Percentiles rank a stretch among this genome's conserved stretches.
These are phyloP conservation scores for Pseudolycoriella hygida DNA, from an alignment of 2,888 invertebrate species.

Conservation along the genomic window DNA sequence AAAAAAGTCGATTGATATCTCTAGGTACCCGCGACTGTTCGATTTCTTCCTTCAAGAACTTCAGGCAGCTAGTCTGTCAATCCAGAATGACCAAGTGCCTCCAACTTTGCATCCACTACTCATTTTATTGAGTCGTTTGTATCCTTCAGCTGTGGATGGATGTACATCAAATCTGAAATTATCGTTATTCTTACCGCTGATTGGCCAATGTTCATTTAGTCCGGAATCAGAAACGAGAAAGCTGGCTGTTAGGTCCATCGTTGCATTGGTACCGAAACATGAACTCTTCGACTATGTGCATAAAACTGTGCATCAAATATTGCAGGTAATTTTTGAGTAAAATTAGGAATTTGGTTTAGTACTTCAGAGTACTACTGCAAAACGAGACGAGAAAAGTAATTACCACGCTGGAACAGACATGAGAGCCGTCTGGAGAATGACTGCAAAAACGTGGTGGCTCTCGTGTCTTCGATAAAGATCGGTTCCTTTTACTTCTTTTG, in stretches of 20 bases:
- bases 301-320: not conserved
- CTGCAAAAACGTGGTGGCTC: too few species aligned
- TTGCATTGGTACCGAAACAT: constrained; percentile 35
- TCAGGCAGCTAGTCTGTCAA: constrained; percentile 17
- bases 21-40: constrained; percentile 34
- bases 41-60: constrained; percentile 35
- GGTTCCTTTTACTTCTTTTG: too few species aligned
- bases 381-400: not conserved
- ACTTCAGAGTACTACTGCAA: not conserved
- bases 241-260: constrained; percentile 52
- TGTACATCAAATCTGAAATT: constrained; percentile 47
- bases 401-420: too few species aligned
- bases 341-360: not conserved
- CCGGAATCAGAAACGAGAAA: constrained; percentile 49
- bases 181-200: constrained; percentile 43
- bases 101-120: constrained; percentile 57
- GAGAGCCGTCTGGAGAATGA: too few species aligned
- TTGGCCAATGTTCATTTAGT: constrained; percentile 44
- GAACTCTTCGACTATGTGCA: constrained; percentile 20
- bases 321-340: not conserved
- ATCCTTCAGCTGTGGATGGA: constrained; percentile 55
- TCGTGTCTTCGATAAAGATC: too few species aligned
- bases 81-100: constrained; percentile 21
- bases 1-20: not conserved
- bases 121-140: constrained; percentile 57